phyloP scores from a whole-genome alignment of 2,113 vertebrate species.

The Miniopterus natalensis region DNA sequence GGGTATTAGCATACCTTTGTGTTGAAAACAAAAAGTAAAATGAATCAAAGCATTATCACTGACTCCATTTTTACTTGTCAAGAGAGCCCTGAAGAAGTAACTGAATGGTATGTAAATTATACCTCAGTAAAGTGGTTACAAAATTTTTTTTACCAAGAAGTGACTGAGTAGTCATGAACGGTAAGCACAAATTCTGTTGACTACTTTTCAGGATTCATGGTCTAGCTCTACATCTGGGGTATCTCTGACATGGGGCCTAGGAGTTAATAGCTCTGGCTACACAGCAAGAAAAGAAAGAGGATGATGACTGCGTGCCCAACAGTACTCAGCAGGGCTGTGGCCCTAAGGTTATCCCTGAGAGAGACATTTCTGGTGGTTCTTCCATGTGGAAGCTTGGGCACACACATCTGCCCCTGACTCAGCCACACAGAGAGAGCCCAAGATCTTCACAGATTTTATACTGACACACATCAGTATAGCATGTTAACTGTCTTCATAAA shows the following conservation, averaged over 20 bases:
- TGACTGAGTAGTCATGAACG: neutral
- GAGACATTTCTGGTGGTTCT: neutral
- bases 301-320: neutral
- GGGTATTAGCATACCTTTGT: neutral
- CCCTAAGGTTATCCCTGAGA: neutral
- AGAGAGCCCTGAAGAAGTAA: neutral
- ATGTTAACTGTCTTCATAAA: conserved; percentile 11
- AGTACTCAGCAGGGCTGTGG: neutral
- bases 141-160: neutral
- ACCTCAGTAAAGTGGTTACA: neutral
- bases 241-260: neutral
- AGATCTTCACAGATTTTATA: neutral
- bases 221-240: neutral
- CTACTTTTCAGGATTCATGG: neutral
- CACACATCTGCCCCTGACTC: neutral
- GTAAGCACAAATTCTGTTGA: neutral
- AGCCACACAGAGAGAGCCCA: neutral
- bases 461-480: neutral
- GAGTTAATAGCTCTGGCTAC: conserved; percentile 1
- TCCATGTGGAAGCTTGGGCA: neutral
- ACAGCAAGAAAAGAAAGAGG: neutral
- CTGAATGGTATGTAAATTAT: conserved; percentile 13
- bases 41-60: neutral
- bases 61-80: conserved; percentile 27
- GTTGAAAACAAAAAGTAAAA: conserved; percentile 53